Evolutionary conservation across 2,797 vertebrate genomes (phyloP).

Genomic region (Denticeps clupeoides): DNA sequence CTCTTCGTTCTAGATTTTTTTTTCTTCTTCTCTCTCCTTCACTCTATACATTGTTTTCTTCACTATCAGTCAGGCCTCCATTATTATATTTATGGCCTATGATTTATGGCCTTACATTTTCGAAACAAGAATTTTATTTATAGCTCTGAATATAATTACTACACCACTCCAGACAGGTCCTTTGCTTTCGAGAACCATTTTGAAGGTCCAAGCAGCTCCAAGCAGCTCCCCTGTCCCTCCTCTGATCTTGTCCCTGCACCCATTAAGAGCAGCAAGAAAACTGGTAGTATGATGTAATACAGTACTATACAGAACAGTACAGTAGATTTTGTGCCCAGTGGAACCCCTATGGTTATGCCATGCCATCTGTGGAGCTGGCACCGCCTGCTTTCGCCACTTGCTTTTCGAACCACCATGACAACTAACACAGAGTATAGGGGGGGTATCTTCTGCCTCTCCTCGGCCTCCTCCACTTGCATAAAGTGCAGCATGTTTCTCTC

Average conservation of each 20-base stretch:
- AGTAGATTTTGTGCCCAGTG: conserved; percentile 45
- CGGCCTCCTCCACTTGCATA: conserved; percentile 9
- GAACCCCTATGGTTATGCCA: conserved; percentile 35
- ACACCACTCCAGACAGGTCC: too few relatives aligned
- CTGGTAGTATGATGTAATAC: not conserved
- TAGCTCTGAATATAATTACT: too few relatives aligned
- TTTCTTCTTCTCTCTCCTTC: not conserved
- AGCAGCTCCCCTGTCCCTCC: too few relatives aligned
- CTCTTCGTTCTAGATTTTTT: conserved; percentile 9
- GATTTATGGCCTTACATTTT: too few relatives aligned
- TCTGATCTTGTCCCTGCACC: too few relatives aligned
- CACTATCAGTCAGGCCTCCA: too few relatives aligned
- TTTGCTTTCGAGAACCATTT: too few relatives aligned
- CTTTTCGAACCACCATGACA: conserved; percentile 5
- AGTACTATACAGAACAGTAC: conserved; percentile 35
- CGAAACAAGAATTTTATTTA: too few relatives aligned
- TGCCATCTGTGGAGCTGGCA: conserved; percentile 29
- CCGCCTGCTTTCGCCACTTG: conserved; percentile 11
- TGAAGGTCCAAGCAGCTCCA: too few relatives aligned
- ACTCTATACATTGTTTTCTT: too few relatives aligned
- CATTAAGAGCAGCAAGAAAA: too few relatives aligned
- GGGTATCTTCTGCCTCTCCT: conserved; percentile 17
- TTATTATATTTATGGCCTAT: not conserved
- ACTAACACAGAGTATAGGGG: conserved; percentile 2
- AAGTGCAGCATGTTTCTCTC: conserved; percentile 3